Evolutionary conservation across 2,888 invertebrate species (phyloP), one percentile per base, ranked within the genome.

Genomic region (Lamellibrachia columna): DNA sequence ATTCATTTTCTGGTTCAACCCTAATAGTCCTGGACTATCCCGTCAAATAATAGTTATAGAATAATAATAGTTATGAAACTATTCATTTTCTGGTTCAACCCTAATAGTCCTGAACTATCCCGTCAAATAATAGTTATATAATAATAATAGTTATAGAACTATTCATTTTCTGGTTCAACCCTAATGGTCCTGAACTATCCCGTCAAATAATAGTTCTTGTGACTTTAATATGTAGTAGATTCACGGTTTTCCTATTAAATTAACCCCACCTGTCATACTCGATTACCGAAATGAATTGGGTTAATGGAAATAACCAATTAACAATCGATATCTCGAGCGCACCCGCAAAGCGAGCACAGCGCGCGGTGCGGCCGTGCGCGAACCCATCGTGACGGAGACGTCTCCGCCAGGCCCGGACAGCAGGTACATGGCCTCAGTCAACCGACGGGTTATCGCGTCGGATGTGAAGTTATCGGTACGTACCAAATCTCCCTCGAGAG

Each of bases 311-410:
- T 75, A 75, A 75, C 75, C 75, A 75, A 75, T 75, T 75, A 75
- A 75, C 75, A 75, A 75, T 75, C 75, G 75, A 75, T 75, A 75
- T 75, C 75, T 15, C n/a, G 75, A 22, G 75, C n/a, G 75, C 75
- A 75, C 75, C 75, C 75, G 75, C 75, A 2, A 75, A 75, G 75
- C 75, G 22, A 22, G 22, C 75, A 75, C 22, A 15, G 75, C 75
- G 75, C 75, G 75, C 75, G n/a, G 75, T n/a, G 75, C n/a, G 75
- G 40, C 40, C 75, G 75, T n/a, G 75, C 75, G 75, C 75, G n/a
- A 15, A 22, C n/a, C 22, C 22, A 6, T 75, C 75, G 75, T 75
- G 75, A 75, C 22, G 75, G 75, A 11, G 75, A 75, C 40, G 40
- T 40, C 40, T 40, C 40, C 40, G 40, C 40, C 40, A 40, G 1